Base-by-base conservation (phyloP, 2,113 vertebrate species). In the Urocynchramus pylzowi region DNA sequence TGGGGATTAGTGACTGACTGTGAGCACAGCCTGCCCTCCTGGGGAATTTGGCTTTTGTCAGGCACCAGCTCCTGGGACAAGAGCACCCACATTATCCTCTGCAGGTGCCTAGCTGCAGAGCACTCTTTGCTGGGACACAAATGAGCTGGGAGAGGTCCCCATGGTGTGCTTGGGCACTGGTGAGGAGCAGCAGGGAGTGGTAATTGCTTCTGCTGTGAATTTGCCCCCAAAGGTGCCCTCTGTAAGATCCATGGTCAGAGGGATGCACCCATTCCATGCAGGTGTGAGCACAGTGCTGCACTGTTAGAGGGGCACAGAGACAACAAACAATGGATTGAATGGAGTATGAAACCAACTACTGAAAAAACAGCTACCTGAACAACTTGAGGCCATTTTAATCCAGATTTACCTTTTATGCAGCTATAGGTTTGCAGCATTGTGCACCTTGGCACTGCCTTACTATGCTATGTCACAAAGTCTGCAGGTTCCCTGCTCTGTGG, bases 41-140 rank as follows among this genome's bases (percentile, higher is more conserved):
- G 1, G 21, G 53, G n/a, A 47, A 15, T 24, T 68, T 47, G 60
- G 49, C 54, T 75, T 49, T 37, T 60, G 47, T 54, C 84, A 47
- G 2, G 7, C 49, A 41, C 20, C 0, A 0, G 30, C 68, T 4
- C 5, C 44, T 1, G 5, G 35, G 21, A 75, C 35, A n/a, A 27
- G 56, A 84, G 57, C 53, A 76, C 87, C 39, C 65, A 9, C 0
- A 0, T 41, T 35, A 13, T 3, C 52, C 69, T 74, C 50, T 65
- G 79, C 63, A 42, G 76, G 71, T 92, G 53, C 28, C 33, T 3
- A 4, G 10, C 75, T 76, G 64, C 49, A 35, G 27, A 60, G 28
- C 2, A 6, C 2, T 4, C 20, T 71, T 73, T 53, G 45, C 39
- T 67, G 4, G 37, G 59, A 77, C 37, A n/a, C 33, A 42, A 3